Percentiles rank a stretch among this genome's conserved stretches.
Evolutionary conservation across 2,888 invertebrate genomes (phyloP).

Genomic region (Chloroclystis v-ata): DNA sequence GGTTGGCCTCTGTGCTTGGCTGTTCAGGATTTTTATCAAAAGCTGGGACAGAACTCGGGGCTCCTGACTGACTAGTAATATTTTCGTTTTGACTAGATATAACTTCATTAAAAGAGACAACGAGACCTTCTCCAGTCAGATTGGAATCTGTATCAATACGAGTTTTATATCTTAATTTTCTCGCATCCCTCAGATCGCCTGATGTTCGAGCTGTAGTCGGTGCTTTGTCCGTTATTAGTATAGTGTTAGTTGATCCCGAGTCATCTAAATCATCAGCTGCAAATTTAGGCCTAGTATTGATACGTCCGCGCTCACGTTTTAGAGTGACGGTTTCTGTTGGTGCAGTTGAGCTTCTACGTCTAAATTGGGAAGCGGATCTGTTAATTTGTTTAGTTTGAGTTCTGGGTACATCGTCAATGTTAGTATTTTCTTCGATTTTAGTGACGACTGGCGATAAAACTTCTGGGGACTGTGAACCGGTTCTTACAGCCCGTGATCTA

Average conservation of each 20-base stretch:
- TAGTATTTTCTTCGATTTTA: constrained; percentile 51
- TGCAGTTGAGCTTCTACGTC: constrained; percentile 46
- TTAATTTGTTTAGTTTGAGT: constrained; percentile 41
- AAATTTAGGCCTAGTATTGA: constrained; percentile 46
- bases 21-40: constrained; percentile 41
- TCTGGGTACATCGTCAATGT: constrained; percentile 50
- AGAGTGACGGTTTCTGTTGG: constrained; percentile 41
- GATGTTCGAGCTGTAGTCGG: constrained; percentile 52
- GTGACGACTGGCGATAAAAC: constrained; percentile 40
- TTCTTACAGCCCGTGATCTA: constrained; percentile 42
- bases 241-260: constrained; percentile 60
- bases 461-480: constrained; percentile 39
- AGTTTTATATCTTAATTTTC: constrained; percentile 59
- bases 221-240: constrained; percentile 52
- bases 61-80: constrained; percentile 60
- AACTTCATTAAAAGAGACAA: constrained; percentile 48
- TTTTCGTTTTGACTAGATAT: constrained; percentile 65
- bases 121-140: constrained; percentile 60
- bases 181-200: constrained; percentile 50
- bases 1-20: constrained; percentile 48
- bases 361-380: constrained; percentile 43
- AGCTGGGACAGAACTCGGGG: constrained; percentile 37
- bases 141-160: constrained; percentile 63
- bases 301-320: constrained; percentile 46
- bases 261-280: constrained; percentile 52